Percentiles rank a stretch among this genome's conserved stretches.
phyloP scores from a whole-genome alignment of 2,888 invertebrate species.

The Agrilus mali region DNA sequence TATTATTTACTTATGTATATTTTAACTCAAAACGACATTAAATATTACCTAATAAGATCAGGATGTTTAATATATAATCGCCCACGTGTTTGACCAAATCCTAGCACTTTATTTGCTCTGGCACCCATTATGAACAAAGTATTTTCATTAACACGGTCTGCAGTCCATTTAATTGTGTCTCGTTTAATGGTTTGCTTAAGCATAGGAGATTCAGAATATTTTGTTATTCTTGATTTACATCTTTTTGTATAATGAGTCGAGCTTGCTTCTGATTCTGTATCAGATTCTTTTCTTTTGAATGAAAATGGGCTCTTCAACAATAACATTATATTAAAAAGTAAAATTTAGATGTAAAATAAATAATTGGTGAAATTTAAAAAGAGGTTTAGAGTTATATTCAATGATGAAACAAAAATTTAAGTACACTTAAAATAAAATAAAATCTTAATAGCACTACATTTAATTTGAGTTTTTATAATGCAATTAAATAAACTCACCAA shows the following conservation, averaged over 20 bases:
- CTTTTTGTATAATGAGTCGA: constrained; percentile 30
- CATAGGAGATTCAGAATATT: constrained; percentile 35
- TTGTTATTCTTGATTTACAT: constrained; percentile 21
- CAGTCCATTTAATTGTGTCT: constrained; percentile 61
- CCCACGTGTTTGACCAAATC: constrained; percentile 62
- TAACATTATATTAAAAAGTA: background rate
- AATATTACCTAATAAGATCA: constrained; percentile 39
- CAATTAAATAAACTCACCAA: constrained; percentile 11
- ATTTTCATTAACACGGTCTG: constrained; percentile 54
- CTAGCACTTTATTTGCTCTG: constrained; percentile 59
- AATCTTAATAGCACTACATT: no score
- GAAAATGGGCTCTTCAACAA: constrained; percentile 40
- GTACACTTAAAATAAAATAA: constrained; percentile 24
- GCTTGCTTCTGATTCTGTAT: constrained; percentile 49
- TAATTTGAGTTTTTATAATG: no score
- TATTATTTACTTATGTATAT: background rate
- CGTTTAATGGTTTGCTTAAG: constrained; percentile 36
- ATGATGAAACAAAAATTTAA: constrained; percentile 1
- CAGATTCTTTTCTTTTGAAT: constrained; percentile 52
- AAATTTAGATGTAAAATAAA: background rate
- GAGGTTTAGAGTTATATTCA: background rate
- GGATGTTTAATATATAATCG: constrained; percentile 66
- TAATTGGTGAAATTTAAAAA: background rate
- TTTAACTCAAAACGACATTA: constrained; percentile 11
- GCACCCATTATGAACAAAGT: constrained; percentile 72